Percentiles rank a stretch among this genome's conserved stretches.
phyloP scores from a whole-genome alignment of 2,113 vertebrate genomes.

The Sialia sialis region DNA sequence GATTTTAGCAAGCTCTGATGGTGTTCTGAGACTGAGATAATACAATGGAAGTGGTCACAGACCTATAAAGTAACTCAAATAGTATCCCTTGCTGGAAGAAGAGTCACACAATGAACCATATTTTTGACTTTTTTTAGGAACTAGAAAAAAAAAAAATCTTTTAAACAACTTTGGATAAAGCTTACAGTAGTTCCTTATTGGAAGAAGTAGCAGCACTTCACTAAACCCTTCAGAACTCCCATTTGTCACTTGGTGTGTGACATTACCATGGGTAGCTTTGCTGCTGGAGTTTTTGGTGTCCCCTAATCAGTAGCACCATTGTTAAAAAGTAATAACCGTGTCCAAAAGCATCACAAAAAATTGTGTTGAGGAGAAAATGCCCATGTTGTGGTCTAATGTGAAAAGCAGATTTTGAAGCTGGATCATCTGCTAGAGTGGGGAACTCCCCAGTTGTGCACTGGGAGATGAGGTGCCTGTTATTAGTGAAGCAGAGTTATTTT shows the following conservation, averaged over 20 bases:
- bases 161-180: not conserved
- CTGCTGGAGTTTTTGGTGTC: not conserved
- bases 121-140: not conserved
- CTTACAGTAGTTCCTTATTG: not conserved
- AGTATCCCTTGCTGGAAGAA: not conserved
- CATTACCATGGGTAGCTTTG: not conserved
- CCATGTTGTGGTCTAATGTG: not conserved
- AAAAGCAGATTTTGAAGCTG: not conserved
- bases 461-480: not conserved
- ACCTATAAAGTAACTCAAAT: not conserved
- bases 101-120: accelerated
- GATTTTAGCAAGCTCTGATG: not conserved
- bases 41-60: not conserved
- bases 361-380: not conserved
- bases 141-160: not conserved
- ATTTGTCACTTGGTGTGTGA: not conserved
- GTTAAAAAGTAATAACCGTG: not conserved
- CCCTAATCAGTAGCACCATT: not conserved
- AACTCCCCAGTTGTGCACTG: not conserved
- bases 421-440: not conserved
- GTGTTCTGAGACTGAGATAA: not conserved
- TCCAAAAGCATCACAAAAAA: not conserved
- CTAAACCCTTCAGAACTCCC: not conserved
- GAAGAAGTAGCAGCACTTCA: not conserved
- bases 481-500: not conserved